Base-by-base conservation (phyloP, 1,140 invertebrate species). In the Philopotamus ludificatus region DNA sequence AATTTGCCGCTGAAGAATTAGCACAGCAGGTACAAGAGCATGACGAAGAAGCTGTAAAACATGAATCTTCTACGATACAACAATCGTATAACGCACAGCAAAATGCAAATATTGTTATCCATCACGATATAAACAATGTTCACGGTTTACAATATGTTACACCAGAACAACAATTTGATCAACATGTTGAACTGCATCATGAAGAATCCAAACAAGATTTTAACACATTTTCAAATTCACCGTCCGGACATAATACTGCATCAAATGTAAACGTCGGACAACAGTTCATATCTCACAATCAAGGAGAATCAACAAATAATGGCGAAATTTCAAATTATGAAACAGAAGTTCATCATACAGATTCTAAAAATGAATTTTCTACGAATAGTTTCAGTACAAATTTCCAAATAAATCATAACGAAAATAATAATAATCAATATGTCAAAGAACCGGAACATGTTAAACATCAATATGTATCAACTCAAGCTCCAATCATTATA, bases 401-500 rank as follows among this genome's bases (percentile, higher is more conserved):
- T 25, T 20, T n/a, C n/a, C 61, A 50, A 54, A 41, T 44, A 0
- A 51, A 63, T 28, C 34, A 61, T 20, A 34, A 61, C 41, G 45
- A 50, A 26, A 50, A 60, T 47, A 60, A 47, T 47, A 26, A 47
- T 15, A 18, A 60, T 28, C 42, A 60, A n/a, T 41, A 60, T 15
- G 26, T 49, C 16, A 47, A 45, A 49, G 42, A 60, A 34, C 51
- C 23, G 9, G 4, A 7, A 15, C 9, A 8, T 26, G 18, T 28
- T 15, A 1, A 26, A 10, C 9, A 26, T 54, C 54, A 42, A 12
- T 18, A 41, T 9, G 10, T n/a, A n/a, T 72, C 68, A 34, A 68
- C 79, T 3, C 72, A 75, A 3, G 71, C 78, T n/a, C 77, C 77
- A 34, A 78, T 78, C 58, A 67, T 75, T 7, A 76, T 81, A 12